Evolutionary conservation across 1,140 invertebrate species (phyloP), one percentile per base, ranked within the genome.

Genomic region (Caerostris extrusa): DNA sequence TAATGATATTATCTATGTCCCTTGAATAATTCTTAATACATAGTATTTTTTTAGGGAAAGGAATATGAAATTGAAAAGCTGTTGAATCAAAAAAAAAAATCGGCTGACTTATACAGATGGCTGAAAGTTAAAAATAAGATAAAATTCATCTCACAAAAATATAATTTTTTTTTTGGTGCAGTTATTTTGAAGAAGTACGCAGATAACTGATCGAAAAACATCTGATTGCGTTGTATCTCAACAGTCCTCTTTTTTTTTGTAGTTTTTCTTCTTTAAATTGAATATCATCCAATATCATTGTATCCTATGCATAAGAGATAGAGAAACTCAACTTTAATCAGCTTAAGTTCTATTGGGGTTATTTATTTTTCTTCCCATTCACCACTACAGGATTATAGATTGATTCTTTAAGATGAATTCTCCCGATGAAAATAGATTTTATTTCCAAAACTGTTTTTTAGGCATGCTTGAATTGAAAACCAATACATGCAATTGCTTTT

Each of bases 391-490:
- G 7, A 85, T 58, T 58, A 85, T 58, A 19, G 82, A 85, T 85
- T 85, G 82, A 85, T 60, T 77, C 19, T 34, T 12, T n/a, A n/a
- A n/a, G 8, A 77, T 12, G 34, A 50, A 34, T 60, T 85, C 10
- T 85, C 17, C 7, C 55, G 56, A 85, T 56, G 82, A 85, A 85
- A 58, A 85, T 56, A 85, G 55, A 85, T 85, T 85, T 85, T 58
- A 34, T 85, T 85, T 57, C 55, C 14, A 85, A 57, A 85, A 3
- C n/a, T n/a, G 82, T 60, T 85, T 60, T 85, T 57, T 19, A 10
- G n/a, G 56, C 17, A n/a, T n/a, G n/a, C n/a, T n/a, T n/a, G n/a
- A 85, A 19, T 85, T 85, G n/a, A 85, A 85, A 85, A 60, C 57
- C 82, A 19, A 85, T 85, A 85, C 57, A 58, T 57, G 55, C 55